phyloP scores from a whole-genome alignment of 2,113 vertebrate genomes.

The Camelus dromedarius region DNA sequence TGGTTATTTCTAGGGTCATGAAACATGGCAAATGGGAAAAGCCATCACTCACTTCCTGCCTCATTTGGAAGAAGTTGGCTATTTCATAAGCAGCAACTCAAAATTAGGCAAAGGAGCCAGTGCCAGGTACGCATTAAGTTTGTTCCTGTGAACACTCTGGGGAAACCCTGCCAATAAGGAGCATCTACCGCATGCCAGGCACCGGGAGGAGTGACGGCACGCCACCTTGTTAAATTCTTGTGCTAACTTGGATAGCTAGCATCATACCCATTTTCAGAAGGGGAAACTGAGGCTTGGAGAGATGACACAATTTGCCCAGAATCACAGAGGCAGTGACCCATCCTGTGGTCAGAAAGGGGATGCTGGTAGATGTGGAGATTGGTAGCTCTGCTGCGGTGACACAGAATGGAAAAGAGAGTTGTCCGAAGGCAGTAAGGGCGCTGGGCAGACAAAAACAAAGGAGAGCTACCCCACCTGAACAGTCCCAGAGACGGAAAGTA shows the following conservation, averaged over 20 bases:
- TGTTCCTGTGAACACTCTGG: not conserved
- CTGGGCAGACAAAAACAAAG: not conserved
- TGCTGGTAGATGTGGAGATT: not conserved
- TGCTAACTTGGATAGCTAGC: not conserved
- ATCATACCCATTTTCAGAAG: not conserved
- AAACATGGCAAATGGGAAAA: not conserved
- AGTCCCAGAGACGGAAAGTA: not conserved
- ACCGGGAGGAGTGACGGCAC: not conserved
- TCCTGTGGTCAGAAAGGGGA: not conserved
- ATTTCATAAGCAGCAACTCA: not conserved
- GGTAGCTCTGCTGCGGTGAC: not conserved
- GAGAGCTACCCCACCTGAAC: not conserved
- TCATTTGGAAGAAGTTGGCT: constrained; percentile 25
- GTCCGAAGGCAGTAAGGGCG: not conserved
- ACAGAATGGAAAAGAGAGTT: not conserved
- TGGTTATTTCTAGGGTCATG: not conserved
- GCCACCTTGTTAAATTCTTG: not conserved
- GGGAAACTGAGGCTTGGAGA: not conserved
- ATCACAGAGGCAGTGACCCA: not conserved
- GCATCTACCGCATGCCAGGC: not conserved
- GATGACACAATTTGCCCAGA: not conserved
- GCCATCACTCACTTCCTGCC: not conserved
- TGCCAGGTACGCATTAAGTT: no score
- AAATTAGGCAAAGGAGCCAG: not conserved
- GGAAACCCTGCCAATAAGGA: not conserved